Conservation (phyloP, 2,888 invertebrate genomes). For the Metopia argyrocephala region DNA sequence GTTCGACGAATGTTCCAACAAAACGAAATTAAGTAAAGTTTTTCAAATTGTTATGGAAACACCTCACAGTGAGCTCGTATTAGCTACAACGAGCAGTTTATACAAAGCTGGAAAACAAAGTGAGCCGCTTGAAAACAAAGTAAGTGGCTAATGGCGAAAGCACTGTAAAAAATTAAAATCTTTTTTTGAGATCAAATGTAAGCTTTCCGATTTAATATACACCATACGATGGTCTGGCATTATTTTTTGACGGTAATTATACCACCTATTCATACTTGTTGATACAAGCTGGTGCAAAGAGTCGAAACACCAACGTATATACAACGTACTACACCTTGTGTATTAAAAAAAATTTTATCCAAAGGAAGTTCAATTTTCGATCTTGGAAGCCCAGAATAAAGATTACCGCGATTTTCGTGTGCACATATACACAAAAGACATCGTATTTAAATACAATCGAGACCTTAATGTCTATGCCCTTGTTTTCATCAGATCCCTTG, state of each 20-base stretch:
- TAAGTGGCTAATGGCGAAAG: constrained; percentile 15
- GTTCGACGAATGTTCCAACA: constrained; percentile 16
- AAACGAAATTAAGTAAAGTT: constrained; percentile 27
- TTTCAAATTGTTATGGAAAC: constrained; percentile 29
- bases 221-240: too few relatives aligned
- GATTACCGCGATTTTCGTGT: constrained; percentile 32
- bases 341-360: too few relatives aligned
- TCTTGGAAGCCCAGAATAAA: constrained; percentile 35
- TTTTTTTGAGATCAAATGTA: background rate
- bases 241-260: too few relatives aligned
- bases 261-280: too few relatives aligned
- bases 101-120: constrained; percentile 30
- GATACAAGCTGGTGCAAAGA: too few relatives aligned
- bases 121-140: too few relatives aligned
- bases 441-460: background rate
- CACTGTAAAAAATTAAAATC: constrained; percentile 24
- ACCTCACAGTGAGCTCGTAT: constrained; percentile 28
- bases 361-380: too few relatives aligned
- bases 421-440: constrained; percentile 31
- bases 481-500: constrained; percentile 11
- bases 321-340: constrained; percentile 15
- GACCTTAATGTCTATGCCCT: background rate
- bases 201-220: too few relatives aligned
- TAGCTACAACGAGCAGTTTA: too few relatives aligned
- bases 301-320: background rate